These are phyloP conservation scores for Azorinus chamasolen DNA, from an alignment of 2,888 invertebrate species.

Conservation along the genomic window DNA sequence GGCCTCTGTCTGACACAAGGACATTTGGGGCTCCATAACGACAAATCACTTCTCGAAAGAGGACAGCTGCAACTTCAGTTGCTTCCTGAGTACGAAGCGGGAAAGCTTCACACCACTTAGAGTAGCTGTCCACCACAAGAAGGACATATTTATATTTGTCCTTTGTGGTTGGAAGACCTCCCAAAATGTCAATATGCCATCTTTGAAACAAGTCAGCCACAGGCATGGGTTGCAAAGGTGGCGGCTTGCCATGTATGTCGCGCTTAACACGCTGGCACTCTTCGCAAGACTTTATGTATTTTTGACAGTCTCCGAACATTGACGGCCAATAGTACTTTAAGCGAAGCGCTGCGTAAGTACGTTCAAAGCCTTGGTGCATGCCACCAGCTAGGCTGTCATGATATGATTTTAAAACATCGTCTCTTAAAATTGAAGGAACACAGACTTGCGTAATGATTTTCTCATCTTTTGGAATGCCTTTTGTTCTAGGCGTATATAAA, in stretches of 20 bases:
- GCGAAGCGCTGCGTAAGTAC: conserved; percentile 53
- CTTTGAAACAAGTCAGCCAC: conserved; percentile 87
- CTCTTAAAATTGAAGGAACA: too few species aligned
- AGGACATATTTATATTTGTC: conserved; percentile 54
- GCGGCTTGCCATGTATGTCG: conserved; percentile 11
- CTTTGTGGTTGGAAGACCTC: conserved; percentile 41
- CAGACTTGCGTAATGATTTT: too few species aligned
- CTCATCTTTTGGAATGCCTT: neutral
- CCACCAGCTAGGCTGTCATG: conserved; percentile 55
- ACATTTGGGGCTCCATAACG: conserved; percentile 36
- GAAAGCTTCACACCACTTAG: conserved; percentile 54
- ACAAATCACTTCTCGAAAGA: conserved; percentile 40
- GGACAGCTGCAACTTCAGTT: conserved; percentile 40
- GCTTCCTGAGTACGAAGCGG: conserved; percentile 31
- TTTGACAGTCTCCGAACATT: conserved; percentile 53
- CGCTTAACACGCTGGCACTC: conserved; percentile 49
- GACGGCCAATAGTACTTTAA: conserved; percentile 61
- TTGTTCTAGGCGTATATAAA: neutral
- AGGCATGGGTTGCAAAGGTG: conserved; percentile 63
- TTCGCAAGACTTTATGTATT: conserved; percentile 51
- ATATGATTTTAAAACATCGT: conserved; percentile 61
- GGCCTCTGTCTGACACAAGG: conserved; percentile 42
- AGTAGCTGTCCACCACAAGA: conserved; percentile 54
- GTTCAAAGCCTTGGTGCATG: conserved; percentile 59
- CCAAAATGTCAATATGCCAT: conserved; percentile 58